A percentile compares a stretch with the other conserved stretches of the same genome.
phyloP scores from a whole-genome alignment of 1,140 invertebrate genomes.

The Ceratitis capitata region DNA sequence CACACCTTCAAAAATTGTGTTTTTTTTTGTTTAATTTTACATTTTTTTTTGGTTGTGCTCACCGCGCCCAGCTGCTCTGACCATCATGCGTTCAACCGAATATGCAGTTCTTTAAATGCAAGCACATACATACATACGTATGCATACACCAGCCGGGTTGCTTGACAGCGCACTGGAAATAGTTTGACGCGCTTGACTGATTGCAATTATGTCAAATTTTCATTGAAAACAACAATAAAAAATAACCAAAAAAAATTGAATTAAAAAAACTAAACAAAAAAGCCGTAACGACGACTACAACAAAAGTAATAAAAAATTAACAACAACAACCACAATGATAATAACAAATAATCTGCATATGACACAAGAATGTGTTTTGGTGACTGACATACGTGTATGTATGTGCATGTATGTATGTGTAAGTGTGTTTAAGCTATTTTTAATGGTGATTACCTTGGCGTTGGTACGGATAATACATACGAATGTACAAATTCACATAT shows the following conservation, averaged over 20 bases:
- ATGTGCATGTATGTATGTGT: not conserved
- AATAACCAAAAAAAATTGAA: not conserved
- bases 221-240: slow-evolving; percentile 5
- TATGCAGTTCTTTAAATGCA: slow-evolving; percentile 39
- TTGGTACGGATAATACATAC: not conserved
- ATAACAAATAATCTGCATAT: slow-evolving; percentile 22
- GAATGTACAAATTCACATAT: not conserved
- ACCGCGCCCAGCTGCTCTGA: not conserved
- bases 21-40: not conserved
- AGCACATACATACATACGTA: slow-evolving; percentile 18
- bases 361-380: not conserved
- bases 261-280: not conserved
- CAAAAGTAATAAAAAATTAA: not conserved
- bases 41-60: too few species aligned
- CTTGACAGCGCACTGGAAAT: slow-evolving; percentile 27
- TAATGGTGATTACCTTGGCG: slow-evolving; percentile 23
- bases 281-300: not conserved
- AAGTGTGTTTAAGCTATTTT: not conserved
- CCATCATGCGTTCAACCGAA: not conserved
- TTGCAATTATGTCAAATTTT: slow-evolving; percentile 21
- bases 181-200: not conserved
- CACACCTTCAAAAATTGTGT: not conserved
- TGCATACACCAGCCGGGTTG: not conserved
- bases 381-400: not conserved
- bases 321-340: not conserved